These are phyloP conservation scores for Hesperia comma DNA, from an alignment of 2,888 invertebrate species.

Conservation along the genomic window DNA sequence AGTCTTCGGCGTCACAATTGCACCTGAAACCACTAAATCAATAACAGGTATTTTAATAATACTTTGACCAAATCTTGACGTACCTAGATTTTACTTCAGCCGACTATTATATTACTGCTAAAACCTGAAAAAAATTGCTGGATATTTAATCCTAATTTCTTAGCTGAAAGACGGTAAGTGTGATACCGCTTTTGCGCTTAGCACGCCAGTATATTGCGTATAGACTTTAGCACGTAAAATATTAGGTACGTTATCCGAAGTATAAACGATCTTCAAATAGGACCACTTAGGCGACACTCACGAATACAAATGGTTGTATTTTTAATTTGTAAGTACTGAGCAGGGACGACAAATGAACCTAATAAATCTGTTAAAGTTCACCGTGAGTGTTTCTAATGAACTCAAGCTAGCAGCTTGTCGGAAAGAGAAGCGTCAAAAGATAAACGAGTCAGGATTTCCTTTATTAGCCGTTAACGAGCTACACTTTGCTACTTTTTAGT, in stretches of 20 bases:
- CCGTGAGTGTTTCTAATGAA: conserved; percentile 36
- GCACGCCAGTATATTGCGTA: too few species aligned
- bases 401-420: not conserved
- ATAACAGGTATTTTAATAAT: too few species aligned
- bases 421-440: not conserved
- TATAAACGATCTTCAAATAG: conserved; percentile 22
- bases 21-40: too few species aligned
- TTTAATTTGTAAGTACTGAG: conserved; percentile 25
- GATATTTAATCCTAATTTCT: too few species aligned
- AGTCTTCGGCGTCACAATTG: too few species aligned
- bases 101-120: too few species aligned
- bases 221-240: too few species aligned
- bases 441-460: not conserved
- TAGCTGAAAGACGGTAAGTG: too few species aligned
- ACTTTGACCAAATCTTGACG: too few species aligned
- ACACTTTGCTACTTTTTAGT: not conserved
- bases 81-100: too few species aligned
- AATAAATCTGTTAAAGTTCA: conserved; percentile 34
- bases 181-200: too few species aligned
- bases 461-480: not conserved
- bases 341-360: conserved; percentile 30
- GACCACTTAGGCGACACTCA: conserved; percentile 27
- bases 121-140: too few species aligned
- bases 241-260: not conserved
- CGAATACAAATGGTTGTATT: conserved; percentile 29